Conservation (phyloP, 1,140 invertebrate species). For the Cheumatopsyche charites region DNA sequence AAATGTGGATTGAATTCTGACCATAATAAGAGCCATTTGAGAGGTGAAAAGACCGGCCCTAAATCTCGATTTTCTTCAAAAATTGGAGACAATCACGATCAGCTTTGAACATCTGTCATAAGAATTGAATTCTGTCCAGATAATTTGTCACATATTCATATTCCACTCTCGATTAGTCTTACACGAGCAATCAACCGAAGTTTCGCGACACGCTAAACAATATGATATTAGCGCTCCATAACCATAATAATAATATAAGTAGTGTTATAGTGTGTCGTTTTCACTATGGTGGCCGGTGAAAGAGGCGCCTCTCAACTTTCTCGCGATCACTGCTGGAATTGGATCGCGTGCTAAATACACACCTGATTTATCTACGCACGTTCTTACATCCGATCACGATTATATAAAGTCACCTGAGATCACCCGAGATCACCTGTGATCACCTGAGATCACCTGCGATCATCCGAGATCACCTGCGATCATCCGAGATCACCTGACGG, state of each 20-base stretch:
- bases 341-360: conserved; percentile 37
- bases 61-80: no score
- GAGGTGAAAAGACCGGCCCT: no score
- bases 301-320: conserved; percentile 35
- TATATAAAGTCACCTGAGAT: conserved; percentile 1
- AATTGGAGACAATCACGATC: no score
- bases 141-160: no score
- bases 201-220: background rate
- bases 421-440: background rate
- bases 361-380: conserved; percentile 1
- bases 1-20: no score
- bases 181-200: background rate
- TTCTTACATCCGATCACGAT: background rate
- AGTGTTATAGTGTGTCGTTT: conserved; percentile 3
- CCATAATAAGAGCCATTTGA: no score
- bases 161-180: background rate
- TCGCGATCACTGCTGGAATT: conserved; percentile 33
- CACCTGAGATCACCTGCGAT: no score
- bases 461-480: no score
- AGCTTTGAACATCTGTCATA: no score
- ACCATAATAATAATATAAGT: background rate
- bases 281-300: conserved; percentile 23
- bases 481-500: no score
- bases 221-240: background rate
- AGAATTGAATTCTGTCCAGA: no score